Evolutionary conservation across 2,113 vertebrate genomes (phyloP).

Genomic region (Centropristis striata): DNA sequence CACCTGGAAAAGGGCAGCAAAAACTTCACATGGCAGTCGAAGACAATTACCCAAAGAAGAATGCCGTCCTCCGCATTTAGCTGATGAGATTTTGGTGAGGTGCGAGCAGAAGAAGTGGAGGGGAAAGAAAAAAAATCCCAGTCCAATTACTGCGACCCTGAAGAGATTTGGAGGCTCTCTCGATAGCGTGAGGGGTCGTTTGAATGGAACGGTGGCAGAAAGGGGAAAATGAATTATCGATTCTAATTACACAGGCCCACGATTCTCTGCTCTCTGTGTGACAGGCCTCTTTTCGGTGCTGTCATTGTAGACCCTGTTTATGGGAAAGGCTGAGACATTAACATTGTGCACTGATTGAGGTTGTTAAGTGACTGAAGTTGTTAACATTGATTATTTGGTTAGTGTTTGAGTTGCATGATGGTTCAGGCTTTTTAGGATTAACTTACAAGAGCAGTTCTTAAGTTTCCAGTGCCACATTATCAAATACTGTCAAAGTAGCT

Average conservation of each 20-base stretch:
- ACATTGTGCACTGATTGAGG: conserved; percentile 40
- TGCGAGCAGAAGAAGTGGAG: conserved; percentile 40
- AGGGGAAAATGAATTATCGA: conserved; percentile 86
- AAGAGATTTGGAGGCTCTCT: conserved; percentile 75
- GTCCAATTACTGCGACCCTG: conserved; percentile 78
- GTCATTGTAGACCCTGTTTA: conserved; percentile 69
- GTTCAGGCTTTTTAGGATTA: conserved; percentile 33
- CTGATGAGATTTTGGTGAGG: conserved; percentile 75
- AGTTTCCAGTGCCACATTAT: conserved; percentile 4
- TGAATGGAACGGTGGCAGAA: conserved; percentile 82
- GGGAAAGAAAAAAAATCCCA: conserved; percentile 53
- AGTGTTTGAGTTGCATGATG: conserved; percentile 49
- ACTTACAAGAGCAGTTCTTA: conserved; percentile 22
- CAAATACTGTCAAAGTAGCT: conserved; percentile 1
- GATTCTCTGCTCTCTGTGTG: conserved; percentile 59
- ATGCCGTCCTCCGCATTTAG: conserved; percentile 67
- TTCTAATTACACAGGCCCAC: conserved; percentile 83
- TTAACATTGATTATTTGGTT: conserved; percentile 74
- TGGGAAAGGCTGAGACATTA: conserved; percentile 56
- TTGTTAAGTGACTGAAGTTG: conserved; percentile 68
- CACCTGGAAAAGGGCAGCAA: conserved; percentile 54
- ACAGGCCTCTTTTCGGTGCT: conserved; percentile 57
- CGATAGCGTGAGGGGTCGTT: conserved; percentile 63
- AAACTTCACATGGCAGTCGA: conserved; percentile 51
- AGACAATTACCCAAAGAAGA: conserved; percentile 76